Base-by-base conservation (phyloP, 2,113 vertebrate species). In the Melanostigma gelatinosum region DNA sequence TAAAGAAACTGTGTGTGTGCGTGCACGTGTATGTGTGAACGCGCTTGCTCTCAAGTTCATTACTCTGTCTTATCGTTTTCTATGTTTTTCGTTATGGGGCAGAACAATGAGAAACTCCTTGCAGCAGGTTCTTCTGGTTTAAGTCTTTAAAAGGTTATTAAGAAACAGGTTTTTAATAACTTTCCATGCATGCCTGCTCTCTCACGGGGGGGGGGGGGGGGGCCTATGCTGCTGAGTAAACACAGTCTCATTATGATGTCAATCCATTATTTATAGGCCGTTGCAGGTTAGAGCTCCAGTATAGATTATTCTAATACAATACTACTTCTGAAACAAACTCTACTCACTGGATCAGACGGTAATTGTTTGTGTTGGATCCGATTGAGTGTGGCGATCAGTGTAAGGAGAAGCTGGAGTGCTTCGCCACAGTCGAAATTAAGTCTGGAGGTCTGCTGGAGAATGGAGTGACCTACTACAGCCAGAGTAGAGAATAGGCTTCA, bases 51-150 rank as follows among this genome's bases (percentile, higher is more conserved):
- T n/a, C 8, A 6, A 27, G 38, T 63, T 32, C 15, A 11, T 40
- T 54, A 29, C 10, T 4, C 4, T 42, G 15, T 55, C 2, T 16
- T 16, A 40, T 52, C n/a, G 4, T 62, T 76, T 66, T 64, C 5
- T 83, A 36, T 79, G 15, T 60, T 27, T 89, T 73, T 81, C 2
- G 15, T 8, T 80, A 72, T 58, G 15, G 38, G 9, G 44, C 54
- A 42, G 75, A 48, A 78, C 40, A 52, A 62, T 52, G 52, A 79
- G 42, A 80, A 73, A 75, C 38, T 71, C 27, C n/a, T 72, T 74
- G 13, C 13, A 89, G 85, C 92, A 77, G 76, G 93, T 92, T 94
- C 83, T 91, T 91, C 93, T 87, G 85, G 93, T 94, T 93, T 67
- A 76, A 87, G 82, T 72, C 46, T 74, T 83, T 48, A 82, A 77